Evolutionary conservation across 2,113 vertebrate species (phyloP), one percentile per base, ranked within the genome.

Genomic region (Hydrochoerus hydrochaeris): DNA sequence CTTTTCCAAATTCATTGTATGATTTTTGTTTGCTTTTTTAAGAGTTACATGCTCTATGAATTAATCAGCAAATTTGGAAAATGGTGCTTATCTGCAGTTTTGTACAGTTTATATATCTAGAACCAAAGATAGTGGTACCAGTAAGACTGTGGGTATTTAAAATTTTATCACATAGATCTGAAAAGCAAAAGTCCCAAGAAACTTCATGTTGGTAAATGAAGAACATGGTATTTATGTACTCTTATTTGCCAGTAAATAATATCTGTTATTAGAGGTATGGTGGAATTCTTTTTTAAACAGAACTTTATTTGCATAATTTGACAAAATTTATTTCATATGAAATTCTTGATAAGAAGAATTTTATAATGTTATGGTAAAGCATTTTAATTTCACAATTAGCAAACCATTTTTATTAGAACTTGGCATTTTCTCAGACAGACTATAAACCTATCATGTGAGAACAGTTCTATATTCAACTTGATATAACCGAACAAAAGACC

Each of bases 1-100:
- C 17, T 88, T 96, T 95, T 81, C 80, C 38, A 95, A 94, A 80
- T 49, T n/a, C 44, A 91, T 82, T 89, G 12, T 63, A 75, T 81
- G 93, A 87, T 89, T 62, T 78, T 11, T 19, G 3, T 19, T 92
- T 54, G 14, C 46, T 46, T 54, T 57, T 57, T 57, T 13, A 57
- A 57, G 54, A 57, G 54, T 57, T 89, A 52, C 35, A 87, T 44
- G 26, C 9, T 73, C 8, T 87, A 62, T 71, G 49, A 81, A 3
- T 1, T 81, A 80, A 52, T 88, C 12, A 38, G 11, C 14, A 94
- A 88, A 88, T 81, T 19, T 75, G 35, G 10, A 89, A 82, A 71
- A 62, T 19, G 63, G 57, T 4, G 14, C 20, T 86, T 83, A 80
- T 19, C 19, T 90, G 85, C 71, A 80, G 38, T 38, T 73, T 44